Conservation (phyloP, 2,888 invertebrate genomes). For the Diabrotica balteata region DNA sequence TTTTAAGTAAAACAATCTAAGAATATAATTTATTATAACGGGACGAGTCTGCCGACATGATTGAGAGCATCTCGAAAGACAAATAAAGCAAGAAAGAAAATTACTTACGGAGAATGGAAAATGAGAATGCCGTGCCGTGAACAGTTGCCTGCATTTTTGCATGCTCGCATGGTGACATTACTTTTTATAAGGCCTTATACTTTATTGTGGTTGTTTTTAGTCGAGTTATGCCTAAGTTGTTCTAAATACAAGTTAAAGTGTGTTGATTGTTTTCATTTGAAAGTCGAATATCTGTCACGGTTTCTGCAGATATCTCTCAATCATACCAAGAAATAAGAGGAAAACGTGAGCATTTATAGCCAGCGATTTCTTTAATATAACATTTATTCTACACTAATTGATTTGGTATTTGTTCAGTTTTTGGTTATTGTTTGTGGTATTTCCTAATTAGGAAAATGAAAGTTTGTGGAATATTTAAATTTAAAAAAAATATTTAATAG, state of each 20-base stretch:
- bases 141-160: constrained; percentile 27
- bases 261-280: constrained; percentile 24
- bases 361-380: too few relatives aligned
- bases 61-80: constrained; percentile 10
- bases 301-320: constrained; percentile 16
- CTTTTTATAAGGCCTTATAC: constrained; percentile 17
- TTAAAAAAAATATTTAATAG: too few relatives aligned
- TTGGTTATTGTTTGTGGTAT: too few relatives aligned
- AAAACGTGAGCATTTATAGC: too few relatives aligned
- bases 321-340: too few relatives aligned
- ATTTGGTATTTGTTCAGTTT: too few relatives aligned
- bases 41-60: too few relatives aligned
- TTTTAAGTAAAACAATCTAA: too few relatives aligned
- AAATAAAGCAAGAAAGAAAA: constrained; percentile 27
- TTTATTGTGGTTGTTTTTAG: constrained; percentile 13
- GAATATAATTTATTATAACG: too few relatives aligned
- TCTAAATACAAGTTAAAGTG: constrained; percentile 20
- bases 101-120: constrained; percentile 16
- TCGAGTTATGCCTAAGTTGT: constrained; percentile 10
- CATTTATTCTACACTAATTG: too few relatives aligned
- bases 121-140: constrained; percentile 32
- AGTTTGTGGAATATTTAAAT: too few relatives aligned
- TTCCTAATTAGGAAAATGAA: too few relatives aligned
- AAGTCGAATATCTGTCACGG: constrained; percentile 19
- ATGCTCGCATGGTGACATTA: constrained; percentile 29